Percentiles rank a stretch among this genome's conserved stretches.
phyloP scores from a whole-genome alignment of 2,888 invertebrate genomes.

The Hypena proboscidalis region DNA sequence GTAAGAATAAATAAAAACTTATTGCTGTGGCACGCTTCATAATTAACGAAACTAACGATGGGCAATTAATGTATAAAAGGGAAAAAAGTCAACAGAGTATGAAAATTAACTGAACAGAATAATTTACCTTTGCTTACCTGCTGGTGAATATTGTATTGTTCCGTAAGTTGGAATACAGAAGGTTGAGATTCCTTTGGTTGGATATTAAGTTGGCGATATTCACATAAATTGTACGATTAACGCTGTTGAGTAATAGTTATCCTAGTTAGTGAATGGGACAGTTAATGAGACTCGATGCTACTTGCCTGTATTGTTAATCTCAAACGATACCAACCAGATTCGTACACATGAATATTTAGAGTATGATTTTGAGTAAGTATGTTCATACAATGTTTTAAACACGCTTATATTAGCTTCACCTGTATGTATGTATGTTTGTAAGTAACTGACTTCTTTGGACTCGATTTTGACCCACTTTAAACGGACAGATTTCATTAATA shows the following conservation, averaged over 20 bases:
- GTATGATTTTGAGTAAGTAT: too few species aligned
- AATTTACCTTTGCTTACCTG: slow-evolving; percentile 27
- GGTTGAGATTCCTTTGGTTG: slow-evolving; percentile 15
- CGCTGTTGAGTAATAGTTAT: slow-evolving; percentile 39
- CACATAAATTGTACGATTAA: slow-evolving; percentile 39
- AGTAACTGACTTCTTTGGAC: too few species aligned
- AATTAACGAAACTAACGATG: slow-evolving; percentile 64
- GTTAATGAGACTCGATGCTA: too few species aligned
- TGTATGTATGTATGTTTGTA: too few species aligned
- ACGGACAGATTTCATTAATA: too few species aligned
- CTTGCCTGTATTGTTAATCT: too few species aligned
- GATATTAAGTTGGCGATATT: slow-evolving; percentile 13
- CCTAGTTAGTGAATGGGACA: slow-evolving; percentile 28
- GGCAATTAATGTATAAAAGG: slow-evolving; percentile 46
- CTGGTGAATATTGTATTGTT: slow-evolving; percentile 9
- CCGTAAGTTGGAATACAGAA: slow-evolving; percentile 8
- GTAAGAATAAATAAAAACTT: slow-evolving; percentile 44
- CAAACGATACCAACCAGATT: too few species aligned
- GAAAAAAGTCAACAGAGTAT: slow-evolving; percentile 35
- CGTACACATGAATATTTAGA: too few species aligned
- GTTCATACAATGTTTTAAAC: too few species aligned
- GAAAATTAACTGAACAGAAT: slow-evolving; percentile 38
- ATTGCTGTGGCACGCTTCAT: slow-evolving; percentile 48
- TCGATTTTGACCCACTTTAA: too few species aligned
- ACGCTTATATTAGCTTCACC: too few species aligned